Evolutionary conservation across 2,113 vertebrate genomes (phyloP).

Genomic region (Pan paniscus): DNA sequence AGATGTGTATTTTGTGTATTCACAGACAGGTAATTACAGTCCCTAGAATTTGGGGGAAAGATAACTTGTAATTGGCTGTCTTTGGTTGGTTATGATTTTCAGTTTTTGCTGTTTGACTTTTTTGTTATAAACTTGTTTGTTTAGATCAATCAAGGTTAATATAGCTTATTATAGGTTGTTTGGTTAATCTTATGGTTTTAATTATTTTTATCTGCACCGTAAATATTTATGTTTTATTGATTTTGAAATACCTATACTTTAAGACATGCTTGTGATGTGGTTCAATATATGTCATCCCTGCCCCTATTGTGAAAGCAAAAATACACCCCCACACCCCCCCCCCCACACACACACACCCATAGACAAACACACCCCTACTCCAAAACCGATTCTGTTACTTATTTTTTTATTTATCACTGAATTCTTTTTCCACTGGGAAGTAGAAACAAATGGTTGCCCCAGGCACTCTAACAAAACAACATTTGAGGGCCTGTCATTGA

Average conservation of each 20-base stretch:
- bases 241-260: neutral
- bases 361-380: neutral
- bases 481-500: neutral
- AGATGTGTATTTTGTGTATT: neutral
- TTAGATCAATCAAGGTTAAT: constrained; percentile 27
- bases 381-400: neutral
- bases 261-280: neutral
- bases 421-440: neutral
- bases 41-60: neutral
- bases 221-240: neutral
- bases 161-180: neutral
- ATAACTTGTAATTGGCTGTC: neutral
- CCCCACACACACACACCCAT: neutral
- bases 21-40: neutral
- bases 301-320: neutral
- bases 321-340: neutral
- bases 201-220: neutral
- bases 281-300: neutral
- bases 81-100: constrained; percentile 1
- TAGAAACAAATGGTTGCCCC: neutral
- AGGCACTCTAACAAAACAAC: neutral
- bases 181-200: neutral
- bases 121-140: neutral
- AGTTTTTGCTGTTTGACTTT: neutral
- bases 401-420: neutral